These are phyloP conservation scores for Drosophila hydei DNA, from an alignment of 1,140 invertebrate species.

Conservation along the genomic window DNA sequence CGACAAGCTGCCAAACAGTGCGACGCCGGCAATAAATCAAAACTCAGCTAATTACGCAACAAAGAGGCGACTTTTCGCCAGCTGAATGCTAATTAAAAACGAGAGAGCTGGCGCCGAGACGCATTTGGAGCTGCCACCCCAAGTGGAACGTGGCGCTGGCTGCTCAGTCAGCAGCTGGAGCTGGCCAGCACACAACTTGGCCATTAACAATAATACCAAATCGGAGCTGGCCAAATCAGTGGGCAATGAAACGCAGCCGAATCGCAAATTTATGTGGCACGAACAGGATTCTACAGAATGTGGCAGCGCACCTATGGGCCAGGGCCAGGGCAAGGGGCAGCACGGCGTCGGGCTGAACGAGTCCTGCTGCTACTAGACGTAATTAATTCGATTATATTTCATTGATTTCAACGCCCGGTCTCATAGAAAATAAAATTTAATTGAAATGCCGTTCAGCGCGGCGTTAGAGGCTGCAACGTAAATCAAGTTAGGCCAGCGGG, in stretches of 20 bases:
- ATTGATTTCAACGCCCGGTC: slow-evolving; percentile 69
- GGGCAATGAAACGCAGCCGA: slow-evolving; percentile 72
- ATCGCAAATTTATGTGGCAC: slow-evolving; percentile 79
- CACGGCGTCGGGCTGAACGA: background rate
- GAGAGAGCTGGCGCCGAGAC: too few species aligned
- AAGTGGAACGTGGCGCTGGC: slow-evolving; percentile 23
- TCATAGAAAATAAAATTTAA: slow-evolving; percentile 82
- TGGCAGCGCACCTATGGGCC: slow-evolving; percentile 31
- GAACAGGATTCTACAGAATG: slow-evolving; percentile 27
- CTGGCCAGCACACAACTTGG: slow-evolving; percentile 51
- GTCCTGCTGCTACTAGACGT: slow-evolving; percentile 61
- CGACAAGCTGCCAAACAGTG: slow-evolving; percentile 45
- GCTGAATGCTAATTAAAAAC: slow-evolving; percentile 76
- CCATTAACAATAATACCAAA: slow-evolving; percentile 79
- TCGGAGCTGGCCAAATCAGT: slow-evolving; percentile 42
- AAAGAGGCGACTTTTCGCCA: slow-evolving; percentile 63
- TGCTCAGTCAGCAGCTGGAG: slow-evolving; percentile 40
- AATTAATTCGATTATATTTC: slow-evolving; percentile 83
- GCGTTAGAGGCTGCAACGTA: slow-evolving; percentile 61
- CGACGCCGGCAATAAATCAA: slow-evolving; percentile 71
- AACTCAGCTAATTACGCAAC: slow-evolving; percentile 82
- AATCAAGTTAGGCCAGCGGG: slow-evolving; percentile 59
- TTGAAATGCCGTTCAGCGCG: slow-evolving; percentile 74
- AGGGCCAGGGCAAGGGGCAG: too few species aligned
- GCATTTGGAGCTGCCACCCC: slow-evolving; percentile 13